A percentile compares a stretch with the other conserved stretches of the same genome.
phyloP scores from a whole-genome alignment of 2,113 vertebrate species.

The Oxygymnocypris stewartii region DNA sequence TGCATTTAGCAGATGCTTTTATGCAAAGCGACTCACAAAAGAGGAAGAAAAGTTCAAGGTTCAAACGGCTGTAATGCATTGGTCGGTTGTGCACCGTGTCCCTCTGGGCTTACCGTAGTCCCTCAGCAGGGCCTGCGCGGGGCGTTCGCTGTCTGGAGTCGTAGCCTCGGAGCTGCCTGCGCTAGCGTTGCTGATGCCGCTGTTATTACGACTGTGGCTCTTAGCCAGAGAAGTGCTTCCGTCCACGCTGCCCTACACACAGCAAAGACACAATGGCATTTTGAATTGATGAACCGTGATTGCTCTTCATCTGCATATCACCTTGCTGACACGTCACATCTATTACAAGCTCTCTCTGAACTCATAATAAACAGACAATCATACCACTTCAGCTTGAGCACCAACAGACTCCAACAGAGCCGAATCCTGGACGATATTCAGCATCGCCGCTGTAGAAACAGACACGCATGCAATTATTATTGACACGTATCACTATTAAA shows the following conservation, averaged over 20 bases:
- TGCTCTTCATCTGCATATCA: neutral
- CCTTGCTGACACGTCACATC: neutral
- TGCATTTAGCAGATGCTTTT: neutral
- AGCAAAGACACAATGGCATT: neutral
- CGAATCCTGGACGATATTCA: slow-evolving; percentile 91
- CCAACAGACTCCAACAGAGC: slow-evolving; percentile 83
- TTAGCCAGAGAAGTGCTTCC: slow-evolving; percentile 67
- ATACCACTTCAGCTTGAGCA: slow-evolving; percentile 83
- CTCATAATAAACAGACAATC: slow-evolving; percentile 18
- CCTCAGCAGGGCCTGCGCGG: slow-evolving; percentile 84
- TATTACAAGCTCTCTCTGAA: neutral
- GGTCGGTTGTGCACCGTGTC: neutral
- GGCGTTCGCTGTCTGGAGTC: slow-evolving; percentile 85
- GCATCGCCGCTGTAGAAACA: slow-evolving; percentile 82
- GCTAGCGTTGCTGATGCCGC: slow-evolving; percentile 84
- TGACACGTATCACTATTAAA: neutral
- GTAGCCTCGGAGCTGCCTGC: slow-evolving; percentile 84
- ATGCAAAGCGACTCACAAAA: neutral
- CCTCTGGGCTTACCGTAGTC: slow-evolving; percentile 81
- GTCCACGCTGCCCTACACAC: slow-evolving; percentile 58
- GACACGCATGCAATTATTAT: neutral
- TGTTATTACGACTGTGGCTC: slow-evolving; percentile 87
- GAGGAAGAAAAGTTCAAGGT: neutral
- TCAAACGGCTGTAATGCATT: neutral
- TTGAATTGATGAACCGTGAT: neutral